phyloP scores from a whole-genome alignment of 2,113 vertebrate species.

The pig (Sus scrofa) region T2T-Sscrofa CM000824.6:127402001-127402500 shows the following conservation, averaged over 20 bases:
- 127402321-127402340: neutral
- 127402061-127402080: neutral
- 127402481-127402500: neutral
- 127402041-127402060: neutral
- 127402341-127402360: neutral
- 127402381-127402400: neutral
- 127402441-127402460: neutral
- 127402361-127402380: neutral
- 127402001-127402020: neutral
- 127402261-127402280: neutral
- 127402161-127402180: neutral
- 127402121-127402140: neutral
- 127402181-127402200: neutral
- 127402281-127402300: neutral
- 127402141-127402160: neutral
- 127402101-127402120: neutral
- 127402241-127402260: neutral
- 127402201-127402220: neutral
- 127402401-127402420: neutral
- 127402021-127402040: neutral
- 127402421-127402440: neutral
- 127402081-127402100: neutral
- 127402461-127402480: neutral
- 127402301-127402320: neutral
- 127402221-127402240: neutral